Percentiles rank a stretch among this genome's conserved stretches.
phyloP scores from a whole-genome alignment of 2,113 vertebrate species.

The Bambusicola thoracicus region DNA sequence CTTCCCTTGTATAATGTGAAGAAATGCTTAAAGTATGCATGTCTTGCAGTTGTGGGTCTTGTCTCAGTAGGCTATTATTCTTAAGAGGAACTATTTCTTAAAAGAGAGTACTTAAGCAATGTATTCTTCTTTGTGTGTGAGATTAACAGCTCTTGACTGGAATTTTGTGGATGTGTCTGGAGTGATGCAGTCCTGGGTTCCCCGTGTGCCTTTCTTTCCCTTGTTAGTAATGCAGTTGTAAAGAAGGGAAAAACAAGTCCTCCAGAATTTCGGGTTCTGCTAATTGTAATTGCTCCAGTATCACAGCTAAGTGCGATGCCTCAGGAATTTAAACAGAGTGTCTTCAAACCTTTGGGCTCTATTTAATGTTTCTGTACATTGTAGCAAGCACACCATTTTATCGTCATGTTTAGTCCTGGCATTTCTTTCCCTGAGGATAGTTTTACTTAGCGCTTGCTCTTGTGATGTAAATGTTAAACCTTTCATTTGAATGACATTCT shows the following conservation, averaged over 20 bases:
- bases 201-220: background rate
- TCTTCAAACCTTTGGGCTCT: constrained; percentile 19
- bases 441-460: constrained; percentile 83
- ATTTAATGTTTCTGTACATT: constrained; percentile 22
- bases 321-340: constrained; percentile 44
- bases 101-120: constrained; percentile 7
- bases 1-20: background rate
- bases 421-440: constrained; percentile 81
- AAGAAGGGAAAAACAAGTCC: background rate
- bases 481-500: constrained; percentile 98
- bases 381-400: constrained; percentile 80
- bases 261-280: background rate
- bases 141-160: background rate
- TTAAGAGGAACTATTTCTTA: background rate
- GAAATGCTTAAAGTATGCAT: background rate
- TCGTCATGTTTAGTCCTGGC: constrained; percentile 81
- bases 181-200: background rate
- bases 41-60: background rate
- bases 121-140: constrained; percentile 30
- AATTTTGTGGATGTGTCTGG: background rate
- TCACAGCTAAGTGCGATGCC: constrained; percentile 1
- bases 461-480: constrained; percentile 98
- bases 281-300: constrained; percentile 3
- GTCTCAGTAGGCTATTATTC: background rate
- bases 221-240: background rate